These are phyloP conservation scores for Sceloporus undulatus DNA, from an alignment of 2,113 vertebrate species.

Conservation along the genomic window DNA sequence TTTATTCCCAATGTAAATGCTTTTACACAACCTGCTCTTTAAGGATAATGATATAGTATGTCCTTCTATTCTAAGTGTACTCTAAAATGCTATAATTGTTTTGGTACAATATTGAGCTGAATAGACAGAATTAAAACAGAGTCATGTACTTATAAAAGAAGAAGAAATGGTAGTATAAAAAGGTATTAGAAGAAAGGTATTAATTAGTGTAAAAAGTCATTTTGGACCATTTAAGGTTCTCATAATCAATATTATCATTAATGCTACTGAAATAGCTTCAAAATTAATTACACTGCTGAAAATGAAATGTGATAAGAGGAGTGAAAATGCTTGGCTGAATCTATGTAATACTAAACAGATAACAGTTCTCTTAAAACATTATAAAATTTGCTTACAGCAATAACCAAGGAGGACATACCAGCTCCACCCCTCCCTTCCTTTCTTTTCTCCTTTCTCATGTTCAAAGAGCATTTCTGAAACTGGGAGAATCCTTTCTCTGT, in stretches of 20 bases:
- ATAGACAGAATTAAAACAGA: slow-evolving; percentile 21
- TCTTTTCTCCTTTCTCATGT: too few species aligned
- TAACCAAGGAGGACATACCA: too few species aligned
- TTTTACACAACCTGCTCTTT: background rate
- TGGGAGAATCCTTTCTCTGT: too few species aligned
- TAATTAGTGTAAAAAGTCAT: slow-evolving; percentile 1
- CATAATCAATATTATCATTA: slow-evolving; percentile 19
- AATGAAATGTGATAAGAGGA: background rate
- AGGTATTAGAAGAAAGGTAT: background rate
- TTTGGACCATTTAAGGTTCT: background rate
- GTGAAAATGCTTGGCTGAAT: slow-evolving; percentile 21
- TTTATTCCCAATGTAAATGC: background rate
- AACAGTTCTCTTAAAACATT: background rate
- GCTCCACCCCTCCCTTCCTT: too few species aligned
- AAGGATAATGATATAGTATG: background rate
- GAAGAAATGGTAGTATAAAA: slow-evolving; percentile 14
- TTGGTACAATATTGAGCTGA: background rate
- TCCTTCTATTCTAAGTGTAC: slow-evolving; percentile 11
- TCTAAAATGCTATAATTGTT: slow-evolving; percentile 12
- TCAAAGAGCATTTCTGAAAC: too few species aligned
- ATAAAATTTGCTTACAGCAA: background rate
- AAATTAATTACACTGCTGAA: slow-evolving; percentile 10
- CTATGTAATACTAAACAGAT: background rate
- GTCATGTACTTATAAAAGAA: background rate
- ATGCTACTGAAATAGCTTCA: background rate